A percentile compares a stretch with the other conserved stretches of the same genome.
These are phyloP conservation scores for Rhagonycha fulva DNA, from an alignment of 2,888 invertebrate species.

Conservation along the genomic window DNA sequence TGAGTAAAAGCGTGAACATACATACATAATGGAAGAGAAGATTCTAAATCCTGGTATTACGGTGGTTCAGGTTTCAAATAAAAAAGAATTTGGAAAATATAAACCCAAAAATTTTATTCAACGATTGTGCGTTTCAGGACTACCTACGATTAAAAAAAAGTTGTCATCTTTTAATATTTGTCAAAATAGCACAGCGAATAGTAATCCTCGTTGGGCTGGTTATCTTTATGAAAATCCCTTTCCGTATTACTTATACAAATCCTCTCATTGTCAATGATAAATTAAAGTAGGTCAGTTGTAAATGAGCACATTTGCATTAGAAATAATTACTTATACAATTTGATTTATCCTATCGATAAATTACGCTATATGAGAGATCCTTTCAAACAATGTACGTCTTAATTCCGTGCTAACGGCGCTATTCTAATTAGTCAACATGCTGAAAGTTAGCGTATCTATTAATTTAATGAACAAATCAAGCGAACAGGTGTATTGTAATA, in stretches of 20 bases:
- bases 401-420: neutral
- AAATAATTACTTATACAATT: neutral
- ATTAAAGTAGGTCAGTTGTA: neutral
- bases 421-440: neutral
- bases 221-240: neutral
- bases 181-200: neutral
- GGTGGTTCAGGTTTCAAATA: neutral
- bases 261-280: neutral
- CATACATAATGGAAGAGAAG: neutral
- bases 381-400: neutral
- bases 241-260: neutral
- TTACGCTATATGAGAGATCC: no score
- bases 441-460: neutral
- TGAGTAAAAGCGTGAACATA: neutral
- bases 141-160: neutral
- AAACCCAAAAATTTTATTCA: neutral
- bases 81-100: neutral
- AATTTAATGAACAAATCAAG: neutral
- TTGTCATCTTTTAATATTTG: neutral
- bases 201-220: neutral
- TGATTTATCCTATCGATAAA: no score
- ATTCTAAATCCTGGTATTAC: neutral
- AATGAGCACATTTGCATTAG: neutral
- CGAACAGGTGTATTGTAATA: neutral
- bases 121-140: no score